These are phyloP conservation scores for Tetramorium simillimum DNA, from an alignment of 1,140 invertebrate genomes.

Conservation along the genomic window DNA sequence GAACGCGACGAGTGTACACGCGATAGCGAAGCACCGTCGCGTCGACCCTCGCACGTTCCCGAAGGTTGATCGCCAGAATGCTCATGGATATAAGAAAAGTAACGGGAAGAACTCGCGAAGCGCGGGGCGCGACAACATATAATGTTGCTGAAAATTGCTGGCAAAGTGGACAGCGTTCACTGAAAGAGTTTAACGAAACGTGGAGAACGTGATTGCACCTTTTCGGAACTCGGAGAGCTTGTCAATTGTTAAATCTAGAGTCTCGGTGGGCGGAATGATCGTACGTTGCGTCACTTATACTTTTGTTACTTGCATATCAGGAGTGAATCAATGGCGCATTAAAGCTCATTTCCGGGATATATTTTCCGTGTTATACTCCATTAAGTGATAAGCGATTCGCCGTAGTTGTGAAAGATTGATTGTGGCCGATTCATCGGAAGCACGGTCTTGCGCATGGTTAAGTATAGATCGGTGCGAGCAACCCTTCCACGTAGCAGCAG, in stretches of 20 bases:
- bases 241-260: background rate
- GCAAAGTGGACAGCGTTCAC: background rate
- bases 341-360: background rate
- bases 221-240: background rate
- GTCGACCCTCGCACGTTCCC: background rate
- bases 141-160: conserved; percentile 18
- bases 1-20: background rate
- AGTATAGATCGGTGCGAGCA: background rate
- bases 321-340: background rate
- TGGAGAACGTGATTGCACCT: background rate
- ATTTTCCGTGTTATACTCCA: background rate
- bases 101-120: background rate
- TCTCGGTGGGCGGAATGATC: background rate
- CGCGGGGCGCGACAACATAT: background rate
- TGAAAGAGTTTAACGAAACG: background rate
- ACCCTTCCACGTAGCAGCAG: background rate
- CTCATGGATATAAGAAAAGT: background rate
- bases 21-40: background rate
- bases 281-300: background rate
- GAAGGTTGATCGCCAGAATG: background rate
- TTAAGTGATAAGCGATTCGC: background rate
- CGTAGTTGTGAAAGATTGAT: conserved; percentile 16
- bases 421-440: background rate
- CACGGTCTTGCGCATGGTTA: background rate
- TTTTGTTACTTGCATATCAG: background rate